Conservation (phyloP, 1,140 invertebrate genomes). For the Medauroidea extradentata region DNA sequence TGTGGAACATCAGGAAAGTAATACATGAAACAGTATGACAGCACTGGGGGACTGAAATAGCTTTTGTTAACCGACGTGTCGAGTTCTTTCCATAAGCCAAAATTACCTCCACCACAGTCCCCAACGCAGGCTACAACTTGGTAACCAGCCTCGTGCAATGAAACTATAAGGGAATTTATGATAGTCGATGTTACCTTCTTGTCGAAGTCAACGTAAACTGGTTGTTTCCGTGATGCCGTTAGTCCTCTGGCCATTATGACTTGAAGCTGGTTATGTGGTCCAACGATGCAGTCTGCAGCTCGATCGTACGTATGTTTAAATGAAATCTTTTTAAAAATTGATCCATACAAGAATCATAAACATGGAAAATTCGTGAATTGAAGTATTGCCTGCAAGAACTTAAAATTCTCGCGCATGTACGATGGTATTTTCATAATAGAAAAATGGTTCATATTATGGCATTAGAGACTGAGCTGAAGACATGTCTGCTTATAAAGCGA, state of each 20-base stretch:
- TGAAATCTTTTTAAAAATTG: too few relatives aligned
- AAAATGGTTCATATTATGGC: too few relatives aligned
- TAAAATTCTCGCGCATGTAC: too few relatives aligned
- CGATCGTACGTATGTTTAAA: constrained; percentile 35
- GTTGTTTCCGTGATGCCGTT: constrained; percentile 40
- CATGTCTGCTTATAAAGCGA: too few relatives aligned
- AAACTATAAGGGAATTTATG: too few relatives aligned
- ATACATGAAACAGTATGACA: constrained; percentile 19
- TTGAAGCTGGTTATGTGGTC: constrained; percentile 35
- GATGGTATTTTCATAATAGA: too few relatives aligned
- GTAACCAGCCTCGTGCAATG: constrained; percentile 28
- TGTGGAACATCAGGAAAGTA: constrained; percentile 30
- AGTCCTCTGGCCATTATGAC: constrained; percentile 33
- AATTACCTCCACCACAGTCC: constrained; percentile 33
- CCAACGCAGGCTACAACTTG: constrained; percentile 33
- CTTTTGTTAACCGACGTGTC: constrained; percentile 19
- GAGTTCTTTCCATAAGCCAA: constrained; percentile 34
- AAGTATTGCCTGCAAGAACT: background rate
- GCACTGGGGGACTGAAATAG: constrained; percentile 24
- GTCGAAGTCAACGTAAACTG: constrained; percentile 37
- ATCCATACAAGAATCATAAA: too few relatives aligned
- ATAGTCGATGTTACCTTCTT: constrained; percentile 29
- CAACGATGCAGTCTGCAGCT: constrained; percentile 33
- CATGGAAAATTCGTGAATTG: too few relatives aligned
- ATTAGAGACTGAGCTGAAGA: too few relatives aligned